phyloP scores from a whole-genome alignment of 1,140 invertebrate species.

The Dendrolimus kikuchii region DNA sequence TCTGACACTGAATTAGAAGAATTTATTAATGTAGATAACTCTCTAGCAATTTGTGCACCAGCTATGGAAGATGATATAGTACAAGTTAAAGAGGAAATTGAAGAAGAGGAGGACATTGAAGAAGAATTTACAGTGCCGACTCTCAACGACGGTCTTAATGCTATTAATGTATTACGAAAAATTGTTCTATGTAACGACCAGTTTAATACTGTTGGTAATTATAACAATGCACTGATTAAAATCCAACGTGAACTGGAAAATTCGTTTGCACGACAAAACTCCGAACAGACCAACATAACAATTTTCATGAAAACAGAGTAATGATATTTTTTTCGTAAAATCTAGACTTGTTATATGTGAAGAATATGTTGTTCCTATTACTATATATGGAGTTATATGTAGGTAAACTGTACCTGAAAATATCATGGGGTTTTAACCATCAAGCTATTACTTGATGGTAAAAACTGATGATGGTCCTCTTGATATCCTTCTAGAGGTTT shows the following conservation, averaged over 20 bases:
- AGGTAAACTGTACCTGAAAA: slow-evolving; percentile 1
- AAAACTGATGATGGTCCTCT: no score
- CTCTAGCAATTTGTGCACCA: slow-evolving; percentile 22
- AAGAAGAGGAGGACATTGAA: slow-evolving; percentile 17
- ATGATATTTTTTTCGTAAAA: slow-evolving; percentile 2
- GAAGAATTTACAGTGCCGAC: slow-evolving; percentile 25
- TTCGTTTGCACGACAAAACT: slow-evolving; percentile 21
- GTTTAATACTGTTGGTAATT: slow-evolving; percentile 19
- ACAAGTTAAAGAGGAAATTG: slow-evolving; percentile 13
- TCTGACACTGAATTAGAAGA: slow-evolving; percentile 19
- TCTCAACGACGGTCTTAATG: slow-evolving; percentile 22
- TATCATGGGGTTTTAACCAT: no score
- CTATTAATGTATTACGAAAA: slow-evolving; percentile 25
- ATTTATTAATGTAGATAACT: slow-evolving; percentile 21
- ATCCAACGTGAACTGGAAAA: slow-evolving; percentile 28
- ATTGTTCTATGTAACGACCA: slow-evolving; percentile 22
- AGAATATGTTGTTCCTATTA: slow-evolving; percentile 6
- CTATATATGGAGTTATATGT: slow-evolving; percentile 7
- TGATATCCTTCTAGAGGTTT: no score
- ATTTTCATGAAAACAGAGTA: slow-evolving; percentile 14
- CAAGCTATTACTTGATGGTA: no score
- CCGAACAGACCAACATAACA: slow-evolving; percentile 20
- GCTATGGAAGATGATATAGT: slow-evolving; percentile 13
- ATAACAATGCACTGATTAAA: slow-evolving; percentile 20
- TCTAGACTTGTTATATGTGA: slow-evolving; percentile 1